Evolutionary conservation across 2,888 invertebrate species (phyloP), one percentile per base, ranked within the genome.

Genomic region (Rhagium mordax): DNA sequence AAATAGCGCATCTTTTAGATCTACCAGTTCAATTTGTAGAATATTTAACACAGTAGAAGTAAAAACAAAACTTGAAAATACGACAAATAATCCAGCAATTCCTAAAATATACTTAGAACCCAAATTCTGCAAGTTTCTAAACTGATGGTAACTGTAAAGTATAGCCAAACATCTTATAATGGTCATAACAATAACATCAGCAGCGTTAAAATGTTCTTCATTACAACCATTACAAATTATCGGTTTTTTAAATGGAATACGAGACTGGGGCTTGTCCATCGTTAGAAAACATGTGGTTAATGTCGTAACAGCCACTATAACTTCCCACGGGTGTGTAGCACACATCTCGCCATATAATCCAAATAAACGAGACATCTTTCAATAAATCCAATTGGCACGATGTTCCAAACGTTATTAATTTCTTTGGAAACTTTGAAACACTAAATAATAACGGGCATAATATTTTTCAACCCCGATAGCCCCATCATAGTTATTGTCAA

Each of bases 251-350:
- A 79, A 79, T 81, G 84, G 75, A 80, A 85, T 61, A 88, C 89
- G 72, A 15, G 75, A 61, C 59, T 77, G 81, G n/a, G 79, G 79
- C 68, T 82, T 81, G 48, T 95, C 95, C 78, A 94, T 92, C 83
- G 94, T 94, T 78, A 94, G 90, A 84, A 95, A 93, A 88, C 95
- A 94, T 27, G 94, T 93, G 15, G 96, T 93, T 62, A 95, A 87
- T 24, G 95, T 95, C 70, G 95, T 88, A 7, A 95, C 93, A 49
- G 94, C 94, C 53, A 97, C 95, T 79, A 98, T 97, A 77, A 98
- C 96, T 88, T 98, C 97, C 94, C 97, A 95, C 67, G 97, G 97
- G 89, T 96, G 96, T 48, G 94, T 92, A 76, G 97, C 96, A 89
- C 97, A 97, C 86, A 97, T 93, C 84, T 94, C 93, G 57, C 97